These are phyloP conservation scores for Actinia tenebrosa DNA, from an alignment of 64 coral and sea anemone genomes.

Conservation along the genomic window DNA sequence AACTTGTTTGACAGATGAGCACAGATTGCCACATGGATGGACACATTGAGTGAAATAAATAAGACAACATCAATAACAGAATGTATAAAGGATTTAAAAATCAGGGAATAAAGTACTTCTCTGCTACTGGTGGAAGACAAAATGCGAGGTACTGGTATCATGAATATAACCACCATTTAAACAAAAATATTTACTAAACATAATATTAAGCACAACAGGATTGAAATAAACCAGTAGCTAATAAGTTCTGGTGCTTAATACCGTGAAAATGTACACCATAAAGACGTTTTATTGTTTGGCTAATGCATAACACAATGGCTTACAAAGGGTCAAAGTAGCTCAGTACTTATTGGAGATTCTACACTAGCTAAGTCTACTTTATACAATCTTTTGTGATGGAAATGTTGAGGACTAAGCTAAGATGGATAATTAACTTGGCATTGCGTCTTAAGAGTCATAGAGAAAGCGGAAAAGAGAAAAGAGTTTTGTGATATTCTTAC, in stretches of 20 bases:
- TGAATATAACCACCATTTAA: neutral
- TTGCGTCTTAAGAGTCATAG: neutral
- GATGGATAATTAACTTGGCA: neutral
- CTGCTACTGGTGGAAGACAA: neutral
- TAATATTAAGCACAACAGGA: neutral
- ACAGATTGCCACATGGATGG: no score
- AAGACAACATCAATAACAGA: neutral
- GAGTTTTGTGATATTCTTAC: conserved; percentile 41
- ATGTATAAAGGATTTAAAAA: neutral
- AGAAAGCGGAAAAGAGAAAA: neutral
- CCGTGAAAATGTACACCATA: neutral
- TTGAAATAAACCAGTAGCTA: neutral
- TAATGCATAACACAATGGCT: neutral
- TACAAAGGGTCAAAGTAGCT: neutral
- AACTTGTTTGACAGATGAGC: no score
- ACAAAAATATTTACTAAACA: neutral
- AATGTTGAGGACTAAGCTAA: neutral
- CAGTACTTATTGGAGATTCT: neutral
- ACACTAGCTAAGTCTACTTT: neutral
- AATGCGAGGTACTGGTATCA: neutral
- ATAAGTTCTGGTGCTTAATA: neutral
- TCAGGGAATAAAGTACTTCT: neutral
- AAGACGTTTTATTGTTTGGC: neutral
- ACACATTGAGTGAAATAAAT: neutral
- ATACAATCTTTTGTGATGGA: neutral